Conservation (phyloP, 2,888 invertebrate genomes). For the Hipparchia sbordonii region DNA sequence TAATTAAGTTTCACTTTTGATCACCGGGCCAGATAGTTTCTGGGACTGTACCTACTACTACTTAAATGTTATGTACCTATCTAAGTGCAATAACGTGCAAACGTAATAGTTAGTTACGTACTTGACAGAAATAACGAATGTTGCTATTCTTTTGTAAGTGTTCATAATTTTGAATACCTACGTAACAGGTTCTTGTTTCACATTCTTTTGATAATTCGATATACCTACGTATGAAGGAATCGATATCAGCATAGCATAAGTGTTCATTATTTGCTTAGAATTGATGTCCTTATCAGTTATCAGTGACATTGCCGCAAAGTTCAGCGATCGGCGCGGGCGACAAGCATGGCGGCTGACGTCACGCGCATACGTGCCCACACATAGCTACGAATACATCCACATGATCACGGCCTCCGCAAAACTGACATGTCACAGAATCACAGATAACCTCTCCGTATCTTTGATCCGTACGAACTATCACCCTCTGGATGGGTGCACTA, state of each 20-base stretch:
- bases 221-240: background rate
- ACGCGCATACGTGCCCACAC: conserved; percentile 57
- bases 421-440: conserved; percentile 25
- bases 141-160: too few species aligned
- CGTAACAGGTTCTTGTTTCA: too few species aligned
- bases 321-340: conserved; percentile 55
- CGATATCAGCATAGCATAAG: conserved; percentile 7
- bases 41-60: too few species aligned
- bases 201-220: too few species aligned
- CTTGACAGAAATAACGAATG: too few species aligned
- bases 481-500: conserved; percentile 21
- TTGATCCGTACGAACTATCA: conserved; percentile 10
- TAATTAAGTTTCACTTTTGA: too few species aligned
- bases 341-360: conserved; percentile 67
- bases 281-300: conserved; percentile 57
- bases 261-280: conserved; percentile 50
- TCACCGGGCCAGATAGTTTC: too few species aligned
- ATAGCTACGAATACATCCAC: conserved; percentile 21
- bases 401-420: conserved; percentile 14
- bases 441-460: conserved; percentile 22
- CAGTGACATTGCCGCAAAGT: conserved; percentile 71
- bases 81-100: too few species aligned
- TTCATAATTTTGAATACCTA: too few species aligned
- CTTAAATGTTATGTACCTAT: too few species aligned
- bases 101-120: too few species aligned